Base-by-base conservation (phyloP, 2,113 vertebrate species). In the Cavia porcellus region DNA sequence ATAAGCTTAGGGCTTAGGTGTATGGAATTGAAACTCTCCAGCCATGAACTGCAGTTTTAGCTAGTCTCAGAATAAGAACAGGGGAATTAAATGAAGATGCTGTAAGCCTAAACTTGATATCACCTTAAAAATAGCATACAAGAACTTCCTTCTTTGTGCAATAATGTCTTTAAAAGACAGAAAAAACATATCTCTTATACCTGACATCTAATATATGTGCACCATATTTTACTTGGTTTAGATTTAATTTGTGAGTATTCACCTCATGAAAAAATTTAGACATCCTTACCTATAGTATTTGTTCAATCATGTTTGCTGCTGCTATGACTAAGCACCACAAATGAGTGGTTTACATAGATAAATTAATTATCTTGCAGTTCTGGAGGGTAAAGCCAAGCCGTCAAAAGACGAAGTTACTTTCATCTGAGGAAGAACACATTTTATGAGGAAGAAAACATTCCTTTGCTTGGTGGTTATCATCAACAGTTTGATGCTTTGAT, bases 171-270 rank as follows among this genome's bases (percentile, higher is more conserved):
- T 38, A 28, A 38, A 50, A 28, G 59, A 22, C 32, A 52, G 62
- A 86, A 9, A 62, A 62, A 89, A 68, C 9, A 7, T 57, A 62
- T 8, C 81, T 64, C 35, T 89, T 96, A 20, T 14, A 14, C 35
- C 3, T 80, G 0, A 20, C 13, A 7, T 45, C 45, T 70, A 77
- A 38, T 32, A 32, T 25, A 3, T 45, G 28, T 24, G 52, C 25
- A 50, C 13, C 35, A 14, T n/a, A 42, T 32, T 12, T 92, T 70
- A 68, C 64, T 86, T 87, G 87, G 32, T 75, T 93, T 20, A 86
- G 66, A 75, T 85, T 61, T 90, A 86, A 90, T 28, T 95, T 82
- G n/a, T 30, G 80, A 32, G 8, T n/a, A 42, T 61, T 57, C 90
- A 90, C 14, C 9, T 86, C 11, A 45, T n/a, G 19, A 80, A 47